Evolutionary conservation across 1,140 invertebrate genomes (phyloP).

Genomic region (Drosophila persimilis): DNA sequence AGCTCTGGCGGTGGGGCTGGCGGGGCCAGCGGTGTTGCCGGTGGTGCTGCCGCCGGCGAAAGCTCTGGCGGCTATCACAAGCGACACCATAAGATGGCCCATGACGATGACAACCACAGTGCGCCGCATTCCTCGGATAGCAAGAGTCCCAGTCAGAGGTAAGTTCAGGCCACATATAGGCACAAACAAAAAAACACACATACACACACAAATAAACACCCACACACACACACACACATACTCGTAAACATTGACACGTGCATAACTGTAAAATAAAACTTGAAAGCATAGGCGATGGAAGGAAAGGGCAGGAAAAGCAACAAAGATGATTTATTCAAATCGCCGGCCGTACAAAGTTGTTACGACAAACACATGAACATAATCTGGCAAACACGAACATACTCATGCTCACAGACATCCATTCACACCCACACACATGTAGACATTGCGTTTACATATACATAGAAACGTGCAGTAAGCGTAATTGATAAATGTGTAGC

Average conservation of each 20-base stretch:
- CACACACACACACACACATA: constrained; percentile 22
- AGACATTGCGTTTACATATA: constrained; percentile 20
- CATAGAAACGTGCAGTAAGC: constrained; percentile 42
- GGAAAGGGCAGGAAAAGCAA: constrained; percentile 17
- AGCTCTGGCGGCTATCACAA: constrained; percentile 53
- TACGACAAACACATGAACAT: constrained; percentile 48
- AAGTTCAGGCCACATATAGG: constrained; percentile 34
- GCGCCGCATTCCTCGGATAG: constrained; percentile 86
- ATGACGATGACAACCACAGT: constrained; percentile 86
- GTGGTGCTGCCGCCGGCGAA: constrained; percentile 6
- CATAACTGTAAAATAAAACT: constrained; percentile 33
- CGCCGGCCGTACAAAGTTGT: constrained; percentile 35
- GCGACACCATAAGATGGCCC: constrained; percentile 78
- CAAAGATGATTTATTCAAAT: constrained; percentile 52
- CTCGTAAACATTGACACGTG: constrained; percentile 25
- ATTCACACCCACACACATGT: constrained; percentile 10
- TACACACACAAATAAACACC: constrained; percentile 12
- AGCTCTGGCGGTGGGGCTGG: constrained; percentile 70
- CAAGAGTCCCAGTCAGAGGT: constrained; percentile 88
- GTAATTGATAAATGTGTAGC: constrained; percentile 67
- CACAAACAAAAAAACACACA: constrained; percentile 2
- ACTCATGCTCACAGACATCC: constrained; percentile 1
- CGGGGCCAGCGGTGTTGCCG: constrained; percentile 16
- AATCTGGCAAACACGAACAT: constrained; percentile 31
- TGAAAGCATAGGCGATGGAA: constrained; percentile 16